Percentiles rank a stretch among this genome's conserved stretches.
These are phyloP conservation scores for Chironomus tentans DNA, from an alignment of 2,888 invertebrate species.

Conservation along the genomic window DNA sequence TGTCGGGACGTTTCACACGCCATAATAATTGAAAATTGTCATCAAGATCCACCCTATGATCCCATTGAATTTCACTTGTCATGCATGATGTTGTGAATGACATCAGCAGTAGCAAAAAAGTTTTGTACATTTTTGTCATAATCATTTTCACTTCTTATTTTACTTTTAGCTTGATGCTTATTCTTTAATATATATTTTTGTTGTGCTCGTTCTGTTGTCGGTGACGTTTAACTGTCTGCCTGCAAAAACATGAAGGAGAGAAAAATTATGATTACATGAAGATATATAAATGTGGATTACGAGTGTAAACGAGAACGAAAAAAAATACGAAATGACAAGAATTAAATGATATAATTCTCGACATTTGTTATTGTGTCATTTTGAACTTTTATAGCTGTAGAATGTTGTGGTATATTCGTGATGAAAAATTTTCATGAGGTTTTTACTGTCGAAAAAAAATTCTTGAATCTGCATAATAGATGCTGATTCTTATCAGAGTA, in stretches of 20 bases:
- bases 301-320: not conserved
- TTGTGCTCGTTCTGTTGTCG: not conserved
- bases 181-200: not conserved
- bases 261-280: slow-evolving; percentile 10
- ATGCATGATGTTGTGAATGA: not conserved
- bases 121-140: slow-evolving; percentile 1
- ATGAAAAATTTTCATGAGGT: too few relatives aligned
- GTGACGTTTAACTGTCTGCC: not conserved
- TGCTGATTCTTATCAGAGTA: too few relatives aligned
- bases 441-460: too few relatives aligned
- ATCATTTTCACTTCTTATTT: not conserved
- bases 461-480: too few relatives aligned
- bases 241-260: not conserved
- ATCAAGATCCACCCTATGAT: slow-evolving; percentile 49
- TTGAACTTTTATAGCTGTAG: not conserved
- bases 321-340: not conserved
- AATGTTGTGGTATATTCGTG: too few relatives aligned
- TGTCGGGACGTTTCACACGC: slow-evolving; percentile 63
- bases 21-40: slow-evolving; percentile 56
- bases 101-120: not conserved
- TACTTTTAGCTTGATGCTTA: not conserved
- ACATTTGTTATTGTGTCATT: not conserved
- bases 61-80: slow-evolving; percentile 43
- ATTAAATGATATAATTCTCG: not conserved
- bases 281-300: slow-evolving; percentile 1